Evolutionary conservation across 2,888 invertebrate genomes (phyloP).

Genomic region (Microctonus aethiopoides): DNA sequence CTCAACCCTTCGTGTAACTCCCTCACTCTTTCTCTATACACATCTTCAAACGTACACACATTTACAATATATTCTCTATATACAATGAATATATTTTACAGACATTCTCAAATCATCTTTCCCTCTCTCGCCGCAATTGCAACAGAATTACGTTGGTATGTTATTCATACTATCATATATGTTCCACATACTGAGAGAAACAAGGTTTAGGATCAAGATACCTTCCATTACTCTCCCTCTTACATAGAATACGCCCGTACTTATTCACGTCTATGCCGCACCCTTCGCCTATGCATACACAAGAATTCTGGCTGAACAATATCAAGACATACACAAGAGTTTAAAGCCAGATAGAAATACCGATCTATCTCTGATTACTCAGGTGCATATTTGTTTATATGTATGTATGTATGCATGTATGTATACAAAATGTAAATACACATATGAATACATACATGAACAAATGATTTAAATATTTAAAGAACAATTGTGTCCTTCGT

Average conservation of each 20-base stretch:
- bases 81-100: not conserved
- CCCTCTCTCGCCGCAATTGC: not conserved
- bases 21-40: not conserved
- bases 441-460: slow-evolving; percentile 10
- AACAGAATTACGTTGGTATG: not conserved
- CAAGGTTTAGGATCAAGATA: not conserved
- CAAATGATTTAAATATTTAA: too few relatives aligned
- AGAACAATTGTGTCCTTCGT: too few relatives aligned
- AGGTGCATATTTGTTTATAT: slow-evolving; percentile 2
- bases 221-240: slow-evolving; percentile 7
- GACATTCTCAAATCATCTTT: not conserved
- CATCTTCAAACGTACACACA: slow-evolving; percentile 2
- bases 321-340: not conserved
- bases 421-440: not conserved
- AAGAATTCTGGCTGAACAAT: too few relatives aligned
- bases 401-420: not conserved
- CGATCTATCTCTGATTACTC: slow-evolving; percentile 19
- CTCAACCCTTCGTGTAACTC: too few relatives aligned
- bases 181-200: not conserved
- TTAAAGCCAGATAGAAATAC: slow-evolving; percentile 4
- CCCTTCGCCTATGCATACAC: slow-evolving; percentile 13
- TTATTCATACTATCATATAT: not conserved
- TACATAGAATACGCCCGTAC: slow-evolving; percentile 17
- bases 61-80: not conserved
- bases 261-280: slow-evolving; percentile 33